These are phyloP conservation scores for Todiramphus chloris DNA, from an alignment of 2,113 vertebrate species.

Conservation along the genomic window DNA sequence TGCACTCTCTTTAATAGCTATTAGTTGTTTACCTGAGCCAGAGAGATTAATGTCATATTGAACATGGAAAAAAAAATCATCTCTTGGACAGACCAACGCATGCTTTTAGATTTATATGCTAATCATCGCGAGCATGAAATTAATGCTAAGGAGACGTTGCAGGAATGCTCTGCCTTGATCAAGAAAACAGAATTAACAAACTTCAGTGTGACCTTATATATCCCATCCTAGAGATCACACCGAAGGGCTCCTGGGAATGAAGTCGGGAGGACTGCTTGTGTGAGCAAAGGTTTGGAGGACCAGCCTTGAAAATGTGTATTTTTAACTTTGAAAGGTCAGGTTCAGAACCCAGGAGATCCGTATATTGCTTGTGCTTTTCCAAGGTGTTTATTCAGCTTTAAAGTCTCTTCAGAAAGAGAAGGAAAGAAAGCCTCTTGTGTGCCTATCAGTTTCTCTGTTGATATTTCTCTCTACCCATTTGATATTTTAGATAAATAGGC, in stretches of 20 bases:
- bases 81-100: not conserved
- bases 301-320: constrained; percentile 42
- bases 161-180: not conserved
- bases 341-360: constrained; percentile 60
- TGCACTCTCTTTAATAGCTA: not conserved
- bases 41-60: constrained; percentile 12
- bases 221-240: fast-evolving
- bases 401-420: constrained; percentile 47
- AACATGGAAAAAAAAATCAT: not conserved
- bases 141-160: not conserved
- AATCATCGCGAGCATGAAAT: not conserved
- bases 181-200: not conserved
- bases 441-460: constrained; percentile 35
- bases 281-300: not conserved
- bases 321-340: constrained; percentile 56
- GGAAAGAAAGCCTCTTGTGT: constrained; percentile 42
- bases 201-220: not conserved
- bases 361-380: constrained; percentile 61
- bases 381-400: constrained; percentile 68
- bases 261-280: not conserved
- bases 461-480: constrained; percentile 12
- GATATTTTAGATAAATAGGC: constrained; percentile 64
- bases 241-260: not conserved
- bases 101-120: constrained; percentile 33
- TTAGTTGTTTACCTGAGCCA: constrained; percentile 54